Percentiles rank a stretch among this genome's conserved stretches.
Evolutionary conservation across 2,797 vertebrate species (phyloP).

Genomic region (Melanotaenia trifasciata): DNA sequence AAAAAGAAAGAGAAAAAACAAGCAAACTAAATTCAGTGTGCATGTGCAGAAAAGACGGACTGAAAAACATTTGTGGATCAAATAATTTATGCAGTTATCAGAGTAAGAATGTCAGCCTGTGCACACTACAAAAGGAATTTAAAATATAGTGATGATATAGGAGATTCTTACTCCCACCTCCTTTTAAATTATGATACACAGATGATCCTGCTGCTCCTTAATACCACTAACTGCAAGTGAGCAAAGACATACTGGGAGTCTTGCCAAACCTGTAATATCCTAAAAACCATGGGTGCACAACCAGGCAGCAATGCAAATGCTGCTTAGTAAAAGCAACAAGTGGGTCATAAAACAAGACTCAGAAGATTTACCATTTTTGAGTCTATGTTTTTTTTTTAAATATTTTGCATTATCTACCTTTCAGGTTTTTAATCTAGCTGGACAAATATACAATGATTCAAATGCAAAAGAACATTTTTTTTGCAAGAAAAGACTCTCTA

Average conservation of each 20-base stretch:
- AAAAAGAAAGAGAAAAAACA: background rate
- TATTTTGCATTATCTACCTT: background rate
- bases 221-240: conserved; percentile 24
- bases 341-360: background rate
- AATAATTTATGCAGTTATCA: conserved; percentile 17
- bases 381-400: background rate
- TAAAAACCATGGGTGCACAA: conserved; percentile 37
- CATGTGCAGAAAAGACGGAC: conserved; percentile 21
- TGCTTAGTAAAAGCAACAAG: conserved; percentile 27
- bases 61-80: conserved; percentile 29
- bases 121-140: conserved; percentile 41
- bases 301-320: conserved; percentile 44
- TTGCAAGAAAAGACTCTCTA: background rate
- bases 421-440: background rate
- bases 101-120: conserved; percentile 12
- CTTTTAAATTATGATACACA: conserved; percentile 12
- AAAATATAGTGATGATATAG: conserved; percentile 23
- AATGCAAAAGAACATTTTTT: background rate
- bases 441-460: background rate
- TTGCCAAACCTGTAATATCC: conserved; percentile 48
- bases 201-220: conserved; percentile 6
- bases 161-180: conserved; percentile 19
- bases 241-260: conserved; percentile 32
- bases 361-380: background rate
- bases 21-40: conserved; percentile 19